Conservation (phyloP, 2,888 invertebrate species). For the Scaptomyza caliginosa region DNA sequence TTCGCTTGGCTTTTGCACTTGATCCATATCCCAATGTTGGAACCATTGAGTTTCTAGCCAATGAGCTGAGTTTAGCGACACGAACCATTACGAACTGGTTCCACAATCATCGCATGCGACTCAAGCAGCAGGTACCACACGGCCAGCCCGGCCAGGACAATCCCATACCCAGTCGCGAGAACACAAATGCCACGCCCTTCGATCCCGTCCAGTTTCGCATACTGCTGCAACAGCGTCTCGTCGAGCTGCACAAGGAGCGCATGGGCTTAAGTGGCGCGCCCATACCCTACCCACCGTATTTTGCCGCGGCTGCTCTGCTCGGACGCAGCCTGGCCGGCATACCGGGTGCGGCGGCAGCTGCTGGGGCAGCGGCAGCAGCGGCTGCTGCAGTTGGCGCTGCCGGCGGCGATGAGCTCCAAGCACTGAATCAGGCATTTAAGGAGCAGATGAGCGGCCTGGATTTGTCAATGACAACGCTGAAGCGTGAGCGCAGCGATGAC, state of each 20-base stretch:
- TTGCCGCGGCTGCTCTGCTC: constrained; percentile 88
- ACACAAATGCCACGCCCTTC: constrained; percentile 90
- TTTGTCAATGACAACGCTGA: constrained; percentile 92
- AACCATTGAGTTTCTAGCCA: constrained; percentile 97
- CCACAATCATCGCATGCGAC: constrained; percentile 99
- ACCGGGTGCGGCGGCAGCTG: constrained; percentile 91
- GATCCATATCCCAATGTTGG: constrained; percentile 99
- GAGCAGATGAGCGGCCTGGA: constrained; percentile 94
- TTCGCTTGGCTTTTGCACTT: constrained; percentile 95
- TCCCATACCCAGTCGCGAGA: constrained; percentile 89
- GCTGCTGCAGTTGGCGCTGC: constrained; percentile 89
- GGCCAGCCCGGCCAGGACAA: constrained; percentile 87
- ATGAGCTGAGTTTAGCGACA: constrained; percentile 94
- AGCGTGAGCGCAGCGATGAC: constrained; percentile 87
- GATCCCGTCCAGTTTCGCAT: constrained; percentile 96
- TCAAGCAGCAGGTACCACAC: constrained; percentile 95
- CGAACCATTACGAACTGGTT: constrained; percentile 99
- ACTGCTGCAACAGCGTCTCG: constrained; percentile 93
- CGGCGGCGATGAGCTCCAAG: constrained; percentile 85
- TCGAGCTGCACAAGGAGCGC: constrained; percentile 94
- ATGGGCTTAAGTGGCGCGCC: constrained; percentile 91
- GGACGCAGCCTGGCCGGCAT: constrained; percentile 86
- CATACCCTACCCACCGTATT: constrained; percentile 92
- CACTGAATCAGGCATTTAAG: constrained; percentile 87
- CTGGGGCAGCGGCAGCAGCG: constrained; percentile 91